phyloP scores from a whole-genome alignment of 2,797 vertebrate species.

The Lutjanus argentimaculatus region DNA sequence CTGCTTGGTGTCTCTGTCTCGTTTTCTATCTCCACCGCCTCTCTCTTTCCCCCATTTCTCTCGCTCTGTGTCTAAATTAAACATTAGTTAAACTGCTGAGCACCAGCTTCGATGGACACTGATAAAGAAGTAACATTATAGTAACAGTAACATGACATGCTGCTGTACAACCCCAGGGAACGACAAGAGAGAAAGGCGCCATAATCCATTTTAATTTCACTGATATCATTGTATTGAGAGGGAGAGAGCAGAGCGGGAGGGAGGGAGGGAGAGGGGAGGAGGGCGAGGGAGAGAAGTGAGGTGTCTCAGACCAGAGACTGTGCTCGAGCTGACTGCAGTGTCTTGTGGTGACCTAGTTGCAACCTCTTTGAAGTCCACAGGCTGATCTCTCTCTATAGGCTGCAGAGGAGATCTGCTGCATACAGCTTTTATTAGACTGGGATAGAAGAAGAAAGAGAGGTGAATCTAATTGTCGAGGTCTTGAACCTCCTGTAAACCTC shows the following conservation, averaged over 20 bases:
- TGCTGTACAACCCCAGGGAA: conserved; percentile 75
- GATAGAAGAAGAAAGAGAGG: conserved; percentile 40
- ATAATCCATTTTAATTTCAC: conserved; percentile 82
- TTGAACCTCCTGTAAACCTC: conserved; percentile 52
- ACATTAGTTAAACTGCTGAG: conserved; percentile 77
- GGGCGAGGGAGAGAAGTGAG: conserved; percentile 64
- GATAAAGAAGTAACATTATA: conserved; percentile 79
- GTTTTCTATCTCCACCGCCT: conserved; percentile 32
- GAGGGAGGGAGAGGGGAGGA: background rate
- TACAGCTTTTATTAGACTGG: conserved; percentile 77
- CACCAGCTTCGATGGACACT: conserved; percentile 61
- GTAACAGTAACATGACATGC: conserved; percentile 79
- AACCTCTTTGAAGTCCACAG: conserved; percentile 90
- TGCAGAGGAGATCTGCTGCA: conserved; percentile 80
- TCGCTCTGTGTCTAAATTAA: conserved; percentile 72
- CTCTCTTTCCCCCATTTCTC: conserved; percentile 40
- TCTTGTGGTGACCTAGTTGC: conserved; percentile 88
- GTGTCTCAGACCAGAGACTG: conserved; percentile 84
- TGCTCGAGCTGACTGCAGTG: conserved; percentile 83
- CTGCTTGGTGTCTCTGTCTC: conserved; percentile 48
- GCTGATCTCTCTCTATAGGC: conserved; percentile 86
- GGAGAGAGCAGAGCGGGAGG: conserved; percentile 30
- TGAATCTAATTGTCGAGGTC: conserved; percentile 60
- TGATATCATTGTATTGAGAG: conserved; percentile 74
- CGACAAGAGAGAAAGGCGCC: conserved; percentile 65